Percentiles rank a stretch among this genome's conserved stretches.
phyloP scores from a whole-genome alignment of 2,888 invertebrate genomes.

The Cheilosia variabilis region DNA sequence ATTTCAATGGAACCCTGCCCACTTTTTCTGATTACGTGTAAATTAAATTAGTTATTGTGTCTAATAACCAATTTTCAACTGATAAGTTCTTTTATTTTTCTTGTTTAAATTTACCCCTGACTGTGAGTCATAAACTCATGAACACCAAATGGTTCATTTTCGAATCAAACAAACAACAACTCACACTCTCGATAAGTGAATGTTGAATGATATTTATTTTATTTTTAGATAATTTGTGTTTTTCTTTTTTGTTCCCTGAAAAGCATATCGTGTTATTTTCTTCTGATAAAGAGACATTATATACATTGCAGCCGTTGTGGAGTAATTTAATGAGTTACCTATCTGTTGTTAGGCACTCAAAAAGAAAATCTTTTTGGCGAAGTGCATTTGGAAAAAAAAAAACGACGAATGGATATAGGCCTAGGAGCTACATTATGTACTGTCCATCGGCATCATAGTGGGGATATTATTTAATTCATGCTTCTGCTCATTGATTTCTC shows the following conservation, averaged over 20 bases:
- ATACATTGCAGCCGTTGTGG: neutral
- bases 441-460: neutral
- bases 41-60: slow-evolving; percentile 10
- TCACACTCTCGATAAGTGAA: slow-evolving; percentile 13
- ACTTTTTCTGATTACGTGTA: slow-evolving; percentile 37
- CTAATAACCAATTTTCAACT: neutral
- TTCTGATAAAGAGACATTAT: slow-evolving; percentile 8
- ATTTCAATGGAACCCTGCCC: neutral
- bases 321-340: slow-evolving; percentile 2
- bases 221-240: slow-evolving; percentile 58
- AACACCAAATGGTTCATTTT: slow-evolving; percentile 4
- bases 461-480: slow-evolving; percentile 57
- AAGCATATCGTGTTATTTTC: slow-evolving; percentile 7
- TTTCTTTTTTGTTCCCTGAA: slow-evolving; percentile 16
- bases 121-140: slow-evolving; percentile 61
- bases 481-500: slow-evolving; percentile 71
- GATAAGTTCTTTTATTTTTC: slow-evolving; percentile 3
- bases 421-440: neutral
- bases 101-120: slow-evolving; percentile 41
- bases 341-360: slow-evolving; percentile 4
- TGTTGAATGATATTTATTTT: slow-evolving; percentile 56
- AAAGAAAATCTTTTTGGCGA: slow-evolving; percentile 4
- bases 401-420: slow-evolving; percentile 6
- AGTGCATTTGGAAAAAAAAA: slow-evolving; percentile 33
- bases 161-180: slow-evolving; percentile 14